These are phyloP conservation scores for Gymnobelideus leadbeateri DNA, from an alignment of 2,113 vertebrate genomes.

Conservation along the genomic window DNA sequence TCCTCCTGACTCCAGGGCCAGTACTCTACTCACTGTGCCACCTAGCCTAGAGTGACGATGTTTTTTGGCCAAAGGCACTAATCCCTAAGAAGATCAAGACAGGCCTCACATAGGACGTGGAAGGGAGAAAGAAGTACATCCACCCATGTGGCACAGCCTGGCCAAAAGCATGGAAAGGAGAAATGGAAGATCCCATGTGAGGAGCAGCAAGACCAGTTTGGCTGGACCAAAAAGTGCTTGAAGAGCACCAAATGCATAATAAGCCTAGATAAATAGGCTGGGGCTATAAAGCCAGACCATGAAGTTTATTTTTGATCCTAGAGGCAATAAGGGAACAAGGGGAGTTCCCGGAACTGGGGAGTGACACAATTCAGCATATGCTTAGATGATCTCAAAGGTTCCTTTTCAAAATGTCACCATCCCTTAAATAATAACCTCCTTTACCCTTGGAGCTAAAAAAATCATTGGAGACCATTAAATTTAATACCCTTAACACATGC, in stretches of 20 bases:
- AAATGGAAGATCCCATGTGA: neutral
- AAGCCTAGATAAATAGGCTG: neutral
- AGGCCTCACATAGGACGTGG: neutral
- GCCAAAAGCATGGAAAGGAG: neutral
- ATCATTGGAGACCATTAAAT: neutral
- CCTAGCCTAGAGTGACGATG: no score
- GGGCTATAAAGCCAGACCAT: no score
- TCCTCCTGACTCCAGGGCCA: no score
- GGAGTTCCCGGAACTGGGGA: neutral
- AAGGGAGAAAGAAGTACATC: neutral
- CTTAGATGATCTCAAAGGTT: neutral
- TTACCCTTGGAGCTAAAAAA: neutral
- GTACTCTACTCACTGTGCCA: no score
- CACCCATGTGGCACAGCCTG: neutral
- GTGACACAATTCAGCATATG: neutral
- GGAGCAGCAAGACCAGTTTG: neutral
- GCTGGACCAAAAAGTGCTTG: neutral
- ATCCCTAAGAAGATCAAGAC: neutral
- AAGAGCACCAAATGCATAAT: neutral
- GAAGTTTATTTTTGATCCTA: neutral
- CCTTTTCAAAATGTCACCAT: neutral
- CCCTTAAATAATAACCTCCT: neutral
- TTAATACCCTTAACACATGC: neutral
- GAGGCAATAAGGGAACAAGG: neutral
- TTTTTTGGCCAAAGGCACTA: slow-evolving; percentile 17